A percentile compares a stretch with the other conserved stretches of the same genome.
Conservation (phyloP, 2,113 vertebrate species). For the Corydoras maculifer region DNA sequence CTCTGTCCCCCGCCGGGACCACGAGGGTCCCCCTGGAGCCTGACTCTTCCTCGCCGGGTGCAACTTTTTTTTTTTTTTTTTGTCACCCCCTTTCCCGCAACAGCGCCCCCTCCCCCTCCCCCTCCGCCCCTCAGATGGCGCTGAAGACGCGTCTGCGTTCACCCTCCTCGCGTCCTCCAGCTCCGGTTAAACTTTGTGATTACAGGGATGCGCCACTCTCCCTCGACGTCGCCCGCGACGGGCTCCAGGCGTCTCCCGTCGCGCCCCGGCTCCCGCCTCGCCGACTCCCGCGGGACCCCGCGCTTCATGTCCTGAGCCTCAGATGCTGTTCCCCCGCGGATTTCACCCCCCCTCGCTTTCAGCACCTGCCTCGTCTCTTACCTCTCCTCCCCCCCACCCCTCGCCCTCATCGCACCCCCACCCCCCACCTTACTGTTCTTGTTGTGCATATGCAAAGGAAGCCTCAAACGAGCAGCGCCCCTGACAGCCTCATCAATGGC, state of each 20-base stretch:
- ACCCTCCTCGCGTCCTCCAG: slow-evolving; percentile 9
- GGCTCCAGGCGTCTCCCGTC: slow-evolving; percentile 33
- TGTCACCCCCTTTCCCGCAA: too few species aligned
- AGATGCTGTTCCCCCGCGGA: slow-evolving; percentile 40
- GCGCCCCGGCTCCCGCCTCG: slow-evolving; percentile 31
- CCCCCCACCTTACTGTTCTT: slow-evolving; percentile 25
- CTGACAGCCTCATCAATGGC: slow-evolving; percentile 71
- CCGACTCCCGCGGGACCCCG: slow-evolving; percentile 30
- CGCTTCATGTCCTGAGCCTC: slow-evolving; percentile 39
- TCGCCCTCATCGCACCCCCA: background rate
- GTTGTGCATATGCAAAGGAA: slow-evolving; percentile 73
- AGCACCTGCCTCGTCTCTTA: slow-evolving; percentile 40
- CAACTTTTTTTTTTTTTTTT: too few species aligned
- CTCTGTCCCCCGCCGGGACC: too few species aligned
- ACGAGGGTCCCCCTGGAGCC: too few species aligned
- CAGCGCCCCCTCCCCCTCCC: background rate
- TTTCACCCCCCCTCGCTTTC: slow-evolving; percentile 21
- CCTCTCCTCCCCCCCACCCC: slow-evolving; percentile 27
- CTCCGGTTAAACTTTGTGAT: slow-evolving; percentile 39
- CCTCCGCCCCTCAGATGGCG: slow-evolving; percentile 35
- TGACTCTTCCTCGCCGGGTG: too few species aligned
- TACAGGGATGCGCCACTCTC: slow-evolving; percentile 26
- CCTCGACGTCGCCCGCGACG: slow-evolving; percentile 24
- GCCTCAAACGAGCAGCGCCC: slow-evolving; percentile 69
- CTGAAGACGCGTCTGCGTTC: background rate